These are phyloP conservation scores for Hydra vulgaris DNA, from an alignment of 30 jellyfish, hydroid and myxozoan genomes.

Conservation along the genomic window DNA sequence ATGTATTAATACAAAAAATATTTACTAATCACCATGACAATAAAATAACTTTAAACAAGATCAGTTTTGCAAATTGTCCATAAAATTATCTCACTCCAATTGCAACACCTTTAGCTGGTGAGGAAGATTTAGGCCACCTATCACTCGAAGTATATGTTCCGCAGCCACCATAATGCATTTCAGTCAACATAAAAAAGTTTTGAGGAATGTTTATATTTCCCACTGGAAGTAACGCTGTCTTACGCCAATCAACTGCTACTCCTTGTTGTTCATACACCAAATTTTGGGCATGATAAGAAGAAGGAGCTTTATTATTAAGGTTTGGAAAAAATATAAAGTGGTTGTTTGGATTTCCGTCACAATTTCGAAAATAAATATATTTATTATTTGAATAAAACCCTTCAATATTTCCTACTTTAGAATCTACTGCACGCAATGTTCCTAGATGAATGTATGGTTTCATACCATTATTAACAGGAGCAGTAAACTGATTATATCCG, in stretches of 20 bases:
- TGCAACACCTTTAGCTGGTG: too few relatives aligned
- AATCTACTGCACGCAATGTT: not conserved
- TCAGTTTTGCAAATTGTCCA: too few relatives aligned
- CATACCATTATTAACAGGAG: not conserved
- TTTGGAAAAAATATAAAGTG: slow-evolving; percentile 22
- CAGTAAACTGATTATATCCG: not conserved
- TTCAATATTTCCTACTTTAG: not conserved
- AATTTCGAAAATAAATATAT: not conserved
- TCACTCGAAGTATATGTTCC: slow-evolving; percentile 40
- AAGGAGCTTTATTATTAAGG: not conserved
- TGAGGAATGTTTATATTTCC: not conserved
- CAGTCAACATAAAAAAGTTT: slow-evolving; percentile 29
- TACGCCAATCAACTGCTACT: slow-evolving; percentile 33
- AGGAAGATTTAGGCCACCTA: slow-evolving; percentile 28
- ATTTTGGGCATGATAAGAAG: not conserved
- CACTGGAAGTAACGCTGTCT: not conserved
- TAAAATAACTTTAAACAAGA: too few relatives aligned
- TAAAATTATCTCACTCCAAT: too few relatives aligned
- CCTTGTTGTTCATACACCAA: slow-evolving; percentile 13
- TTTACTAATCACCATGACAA: too few relatives aligned
- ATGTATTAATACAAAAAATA: too few relatives aligned
- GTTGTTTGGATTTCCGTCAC: slow-evolving; percentile 22
- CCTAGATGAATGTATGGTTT: not conserved
- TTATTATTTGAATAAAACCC: slow-evolving; percentile 22
- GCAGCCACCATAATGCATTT: slow-evolving; percentile 42